Conservation (phyloP, 2,797 vertebrate species). For the Lycodopsis pacificus region DNA sequence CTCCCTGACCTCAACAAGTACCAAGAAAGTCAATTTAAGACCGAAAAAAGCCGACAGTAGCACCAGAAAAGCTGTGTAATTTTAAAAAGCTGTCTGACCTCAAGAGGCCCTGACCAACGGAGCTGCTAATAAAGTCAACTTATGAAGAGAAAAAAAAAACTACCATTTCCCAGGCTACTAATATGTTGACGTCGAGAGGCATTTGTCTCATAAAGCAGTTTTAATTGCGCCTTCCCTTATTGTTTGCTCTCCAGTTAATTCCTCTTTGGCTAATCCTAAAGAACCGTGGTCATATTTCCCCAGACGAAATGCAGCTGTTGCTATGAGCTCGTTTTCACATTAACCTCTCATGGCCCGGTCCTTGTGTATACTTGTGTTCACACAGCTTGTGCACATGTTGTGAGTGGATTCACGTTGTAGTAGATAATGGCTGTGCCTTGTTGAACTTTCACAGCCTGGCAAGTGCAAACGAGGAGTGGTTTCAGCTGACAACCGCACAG, state of each 20-base stretch:
- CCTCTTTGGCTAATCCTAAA: conserved; percentile 78
- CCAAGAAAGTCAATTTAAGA: conserved; percentile 70
- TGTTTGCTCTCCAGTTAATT: conserved; percentile 77
- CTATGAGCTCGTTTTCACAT: conserved; percentile 36
- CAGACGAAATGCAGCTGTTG: conserved; percentile 50
- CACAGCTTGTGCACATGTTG: not conserved
- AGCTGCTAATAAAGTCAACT: conserved; percentile 58
- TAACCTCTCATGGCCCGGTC: conserved; percentile 30
- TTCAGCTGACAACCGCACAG: conserved; percentile 4
- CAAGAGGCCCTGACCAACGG: conserved; percentile 27
- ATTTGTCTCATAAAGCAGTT: conserved; percentile 75
- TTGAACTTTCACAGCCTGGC: conserved; percentile 17
- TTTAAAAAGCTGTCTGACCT: conserved; percentile 59
- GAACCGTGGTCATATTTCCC: conserved; percentile 76
- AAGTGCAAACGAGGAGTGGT: not conserved
- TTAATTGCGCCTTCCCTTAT: conserved; percentile 72
- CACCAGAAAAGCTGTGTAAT: conserved; percentile 27
- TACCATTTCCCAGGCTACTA: conserved; percentile 46
- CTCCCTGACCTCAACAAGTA: conserved; percentile 69
- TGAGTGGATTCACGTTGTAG: not conserved
- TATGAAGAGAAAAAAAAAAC: conserved; percentile 7
- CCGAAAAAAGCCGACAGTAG: conserved; percentile 38
- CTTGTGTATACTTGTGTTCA: not conserved
- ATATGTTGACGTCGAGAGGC: conserved; percentile 67
- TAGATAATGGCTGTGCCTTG: conserved; percentile 17